phyloP scores from a whole-genome alignment of 2,797 vertebrate genomes.

The Acanthurus leucopareius region DNA sequence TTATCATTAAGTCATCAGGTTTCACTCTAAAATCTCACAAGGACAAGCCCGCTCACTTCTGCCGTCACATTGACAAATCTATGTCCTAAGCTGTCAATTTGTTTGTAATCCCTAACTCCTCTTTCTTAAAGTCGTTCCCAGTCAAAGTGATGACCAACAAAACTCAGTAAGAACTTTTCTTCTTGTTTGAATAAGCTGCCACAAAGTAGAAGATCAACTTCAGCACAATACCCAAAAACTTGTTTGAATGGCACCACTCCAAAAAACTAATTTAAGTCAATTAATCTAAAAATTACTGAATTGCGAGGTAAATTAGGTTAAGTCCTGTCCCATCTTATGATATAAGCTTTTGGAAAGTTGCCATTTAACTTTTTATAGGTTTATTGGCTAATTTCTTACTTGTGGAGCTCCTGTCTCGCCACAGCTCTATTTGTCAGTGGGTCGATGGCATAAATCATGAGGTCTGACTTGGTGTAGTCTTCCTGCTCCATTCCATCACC shows the following conservation, averaged over 20 bases:
- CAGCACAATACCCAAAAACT: constrained; percentile 1
- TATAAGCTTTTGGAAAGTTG: constrained; percentile 7
- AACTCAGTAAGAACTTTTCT: background rate
- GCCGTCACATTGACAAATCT: background rate
- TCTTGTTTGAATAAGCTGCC: constrained; percentile 1
- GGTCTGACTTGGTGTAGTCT: constrained; percentile 95
- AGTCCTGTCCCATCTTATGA: background rate
- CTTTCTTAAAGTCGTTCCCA: background rate
- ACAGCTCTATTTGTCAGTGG: constrained; percentile 96
- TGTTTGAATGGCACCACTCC: constrained; percentile 29
- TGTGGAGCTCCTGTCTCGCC: constrained; percentile 93
- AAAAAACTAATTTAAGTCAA: constrained; percentile 21
- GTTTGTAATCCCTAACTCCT: background rate
- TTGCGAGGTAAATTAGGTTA: background rate
- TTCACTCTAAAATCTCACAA: background rate
- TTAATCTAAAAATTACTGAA: constrained; percentile 23
- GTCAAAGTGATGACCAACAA: background rate
- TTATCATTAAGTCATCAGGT: background rate
- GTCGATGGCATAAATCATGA: constrained; percentile 98
- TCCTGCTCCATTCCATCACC: constrained; percentile 93
- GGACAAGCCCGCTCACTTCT: background rate
- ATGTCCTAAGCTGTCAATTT: background rate
- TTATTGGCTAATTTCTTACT: constrained; percentile 86
- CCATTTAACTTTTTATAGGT: constrained; percentile 16
- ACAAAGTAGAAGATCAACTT: background rate